These are phyloP conservation scores for Bugulina stolonifera DNA, from an alignment of 2,888 invertebrate species.

Conservation along the genomic window DNA sequence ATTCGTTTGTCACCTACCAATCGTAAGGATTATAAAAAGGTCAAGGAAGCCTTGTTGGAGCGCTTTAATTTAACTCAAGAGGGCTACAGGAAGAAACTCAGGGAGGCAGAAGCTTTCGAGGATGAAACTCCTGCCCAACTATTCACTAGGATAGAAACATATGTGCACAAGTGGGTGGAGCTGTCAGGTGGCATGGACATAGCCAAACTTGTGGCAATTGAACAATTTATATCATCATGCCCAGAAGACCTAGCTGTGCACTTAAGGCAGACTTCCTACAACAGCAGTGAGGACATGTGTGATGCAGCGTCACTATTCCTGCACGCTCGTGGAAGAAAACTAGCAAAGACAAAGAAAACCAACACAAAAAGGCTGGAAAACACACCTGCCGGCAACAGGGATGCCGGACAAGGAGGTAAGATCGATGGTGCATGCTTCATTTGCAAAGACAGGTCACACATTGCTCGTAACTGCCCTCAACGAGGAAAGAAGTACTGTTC, in stretches of 20 bases:
- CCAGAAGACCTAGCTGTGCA: conserved; percentile 10
- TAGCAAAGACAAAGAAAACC: conserved; percentile 6
- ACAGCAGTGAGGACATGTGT: conserved; percentile 3
- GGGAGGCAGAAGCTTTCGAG: not conserved
- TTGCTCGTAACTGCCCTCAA: not conserved
- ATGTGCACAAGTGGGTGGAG: conserved; percentile 13
- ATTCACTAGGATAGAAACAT: not conserved
- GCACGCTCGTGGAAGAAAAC: conserved; percentile 10
- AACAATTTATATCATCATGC: conserved; percentile 23
- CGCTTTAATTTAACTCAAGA: conserved; percentile 3
- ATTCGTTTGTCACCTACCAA: not conserved
- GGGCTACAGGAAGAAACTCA: conserved; percentile 25
- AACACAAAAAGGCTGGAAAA: not conserved
- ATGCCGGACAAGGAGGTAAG: not conserved
- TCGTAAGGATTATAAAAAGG: not conserved
- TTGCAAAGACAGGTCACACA: not conserved
- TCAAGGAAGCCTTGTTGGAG: conserved; percentile 10
- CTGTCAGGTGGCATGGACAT: conserved; percentile 6
- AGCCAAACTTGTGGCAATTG: not conserved
- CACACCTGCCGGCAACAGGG: not conserved
- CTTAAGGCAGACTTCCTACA: not conserved
- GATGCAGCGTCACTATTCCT: conserved; percentile 19
- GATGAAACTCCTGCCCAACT: conserved; percentile 8
- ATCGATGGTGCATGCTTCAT: conserved; percentile 11
- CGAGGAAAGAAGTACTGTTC: conserved; percentile 8